Percentiles rank a stretch among this genome's conserved stretches.
Conservation (phyloP, 2,113 vertebrate genomes). For the Macroglossus sobrinus region DNA sequence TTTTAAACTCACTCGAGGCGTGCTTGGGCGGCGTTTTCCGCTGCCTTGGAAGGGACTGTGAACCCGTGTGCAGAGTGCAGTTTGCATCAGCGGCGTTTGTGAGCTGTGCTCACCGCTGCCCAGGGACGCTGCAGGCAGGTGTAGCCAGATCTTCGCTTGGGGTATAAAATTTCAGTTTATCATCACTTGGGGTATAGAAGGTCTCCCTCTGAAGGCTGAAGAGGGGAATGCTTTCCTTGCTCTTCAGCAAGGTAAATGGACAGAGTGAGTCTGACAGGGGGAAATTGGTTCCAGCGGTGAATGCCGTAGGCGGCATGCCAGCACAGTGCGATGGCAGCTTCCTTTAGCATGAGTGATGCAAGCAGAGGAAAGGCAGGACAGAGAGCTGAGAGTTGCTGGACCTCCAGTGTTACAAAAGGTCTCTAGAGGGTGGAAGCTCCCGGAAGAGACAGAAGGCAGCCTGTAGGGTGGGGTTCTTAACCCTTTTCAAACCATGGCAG, state of each 20-base stretch:
- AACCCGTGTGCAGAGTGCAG: not conserved
- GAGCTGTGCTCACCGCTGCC: not conserved
- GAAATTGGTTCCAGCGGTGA: not conserved
- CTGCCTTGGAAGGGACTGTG: not conserved
- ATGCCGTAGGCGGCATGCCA: rapidly evolving
- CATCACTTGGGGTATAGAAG: not conserved
- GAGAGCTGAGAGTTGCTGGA: not conserved
- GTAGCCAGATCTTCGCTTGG: not conserved
- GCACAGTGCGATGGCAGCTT: not conserved
- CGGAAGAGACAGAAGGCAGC: rapidly evolving
- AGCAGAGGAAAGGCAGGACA: rapidly evolving
- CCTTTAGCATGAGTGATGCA: not conserved
- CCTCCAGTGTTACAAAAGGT: not conserved
- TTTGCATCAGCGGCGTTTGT: rapidly evolving
- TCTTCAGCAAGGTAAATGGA: not conserved
- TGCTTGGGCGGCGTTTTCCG: rapidly evolving
- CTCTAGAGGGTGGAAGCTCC: rapidly evolving
- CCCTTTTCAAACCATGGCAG: not conserved
- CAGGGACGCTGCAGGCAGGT: not conserved
- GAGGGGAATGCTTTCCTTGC: too few species aligned
- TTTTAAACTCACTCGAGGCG: not conserved
- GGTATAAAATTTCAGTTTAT: not conserved
- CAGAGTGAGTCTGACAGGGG: not conserved
- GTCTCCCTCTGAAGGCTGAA: not conserved
- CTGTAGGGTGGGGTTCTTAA: rapidly evolving